Base-by-base conservation (phyloP, 1,140 invertebrate genomes). In the Nomia melanderi region DNA sequence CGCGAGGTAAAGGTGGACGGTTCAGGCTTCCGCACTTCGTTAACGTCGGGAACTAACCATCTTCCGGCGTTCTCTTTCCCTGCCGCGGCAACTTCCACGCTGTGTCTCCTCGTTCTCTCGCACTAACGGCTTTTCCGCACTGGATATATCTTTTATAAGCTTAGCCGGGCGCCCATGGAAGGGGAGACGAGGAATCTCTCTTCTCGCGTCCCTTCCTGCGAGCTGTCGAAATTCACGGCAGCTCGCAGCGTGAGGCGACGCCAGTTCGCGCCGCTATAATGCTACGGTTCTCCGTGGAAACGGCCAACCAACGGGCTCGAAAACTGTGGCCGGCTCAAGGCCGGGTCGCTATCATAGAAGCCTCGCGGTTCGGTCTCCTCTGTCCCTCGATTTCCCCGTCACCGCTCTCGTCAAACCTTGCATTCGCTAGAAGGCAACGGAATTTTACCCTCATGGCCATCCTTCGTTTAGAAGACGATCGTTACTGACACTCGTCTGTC, bases 131-230 rank as follows among this genome's bases (percentile, higher is more conserved):
- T 47, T 65, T 54, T 62, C 72, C 64, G 53, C 69, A 39, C 70
- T 78, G 83, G 79, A 88, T 88, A 88, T 88, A 88, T 88, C 88
- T 90, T 89, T 89, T 90, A 89, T 90, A 89, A 88, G 80, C 82
- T 86, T 85, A 76, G 79, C 74, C 36, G 60, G 66, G 33, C 5
- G 6, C 66, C 78, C 74, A 39, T 67, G 77, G 77, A 78, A 53
- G 71, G 54, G 71, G 54, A 56, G 17, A 25, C 33, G 25, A 27
- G 72, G 39, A 14, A 2, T 23, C 59, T 25, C 29, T 65, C 71
- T 50, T 44, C 41, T 44, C 41, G 41, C 72, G 62, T 63, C 77
- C 77, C 63, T 78, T 60, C 77, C 62, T 50, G 62, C 63, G 63
- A 79, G 74, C 50, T 50, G 41, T 65, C 63, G 64, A 78, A 71